A percentile compares a stretch with the other conserved stretches of the same genome.
Conservation (phyloP, 2,888 invertebrate species). For the Heliconius aoede region DNA sequence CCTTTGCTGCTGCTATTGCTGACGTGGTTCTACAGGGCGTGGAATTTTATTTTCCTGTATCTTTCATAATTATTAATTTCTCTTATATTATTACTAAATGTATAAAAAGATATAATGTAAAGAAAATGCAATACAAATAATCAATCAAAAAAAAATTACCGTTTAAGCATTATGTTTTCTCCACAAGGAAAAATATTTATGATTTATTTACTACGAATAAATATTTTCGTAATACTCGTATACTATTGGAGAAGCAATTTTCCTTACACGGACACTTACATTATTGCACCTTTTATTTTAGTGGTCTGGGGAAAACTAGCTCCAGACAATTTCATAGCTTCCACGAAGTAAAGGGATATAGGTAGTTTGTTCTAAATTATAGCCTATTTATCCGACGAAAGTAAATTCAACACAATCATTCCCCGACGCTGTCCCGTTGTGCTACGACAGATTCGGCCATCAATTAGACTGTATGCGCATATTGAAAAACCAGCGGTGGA, state of each 20-base stretch:
- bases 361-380: constrained; percentile 6
- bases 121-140: not conserved
- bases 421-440: no score
- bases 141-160: no score
- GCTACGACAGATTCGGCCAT: no score
- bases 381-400: no score
- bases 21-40: no score
- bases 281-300: constrained; percentile 47
- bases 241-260: constrained; percentile 33
- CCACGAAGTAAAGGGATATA: constrained; percentile 11
- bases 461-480: constrained; percentile 41
- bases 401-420: no score
- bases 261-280: constrained; percentile 40
- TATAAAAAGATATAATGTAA: no score
- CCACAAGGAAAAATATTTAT: not conserved
- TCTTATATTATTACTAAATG: no score
- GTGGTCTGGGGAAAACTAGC: constrained; percentile 43
- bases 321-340: constrained; percentile 41
- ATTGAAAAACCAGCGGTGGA: constrained; percentile 34
- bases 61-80: no score
- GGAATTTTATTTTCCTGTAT: no score
- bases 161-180: not conserved
- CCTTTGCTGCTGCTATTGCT: no score
- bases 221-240: constrained; percentile 4
- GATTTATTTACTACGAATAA: constrained; percentile 7